A percentile compares a stretch with the other conserved stretches of the same genome.
phyloP scores from a whole-genome alignment of 2,113 vertebrate genomes.

The Felis chaus region DNA sequence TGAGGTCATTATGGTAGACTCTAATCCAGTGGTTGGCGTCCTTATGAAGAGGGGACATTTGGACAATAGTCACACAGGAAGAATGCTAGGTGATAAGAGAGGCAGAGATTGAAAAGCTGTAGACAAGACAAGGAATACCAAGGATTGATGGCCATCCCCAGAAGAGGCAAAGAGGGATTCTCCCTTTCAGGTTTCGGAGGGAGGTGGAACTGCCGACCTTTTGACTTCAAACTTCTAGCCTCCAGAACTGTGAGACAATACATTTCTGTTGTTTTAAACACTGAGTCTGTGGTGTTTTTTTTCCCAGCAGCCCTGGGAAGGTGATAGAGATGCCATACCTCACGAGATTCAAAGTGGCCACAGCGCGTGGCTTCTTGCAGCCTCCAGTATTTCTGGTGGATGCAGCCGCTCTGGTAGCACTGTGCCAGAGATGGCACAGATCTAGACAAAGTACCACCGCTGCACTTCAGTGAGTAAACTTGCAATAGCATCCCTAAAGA shows the following conservation, averaged over 20 bases:
- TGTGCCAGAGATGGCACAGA: too few relatives aligned
- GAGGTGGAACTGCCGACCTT: background rate
- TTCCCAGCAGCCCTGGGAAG: background rate
- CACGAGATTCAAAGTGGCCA: too few relatives aligned
- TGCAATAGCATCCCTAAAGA: background rate
- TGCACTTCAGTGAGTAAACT: background rate
- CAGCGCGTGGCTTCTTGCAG: background rate
- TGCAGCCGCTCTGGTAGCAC: accelerated
- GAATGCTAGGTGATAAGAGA: background rate
- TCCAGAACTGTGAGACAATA: background rate
- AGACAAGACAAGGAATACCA: background rate
- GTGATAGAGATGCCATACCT: background rate
- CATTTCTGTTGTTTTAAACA: background rate
- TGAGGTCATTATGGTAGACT: background rate
- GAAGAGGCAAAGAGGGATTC: background rate
- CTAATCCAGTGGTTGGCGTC: background rate
- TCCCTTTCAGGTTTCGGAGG: background rate
- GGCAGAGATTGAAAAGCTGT: background rate
- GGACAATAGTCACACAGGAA: background rate
- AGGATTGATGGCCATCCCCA: accelerated
- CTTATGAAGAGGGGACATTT: background rate
- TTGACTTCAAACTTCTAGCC: background rate
- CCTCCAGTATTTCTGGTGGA: too few relatives aligned
- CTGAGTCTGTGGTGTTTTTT: background rate
- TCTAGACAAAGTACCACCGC: background rate